Evolutionary conservation across 35 echinoderm and acorn worm species (phyloP).

Genomic region (Chiridota heheva): DNA sequence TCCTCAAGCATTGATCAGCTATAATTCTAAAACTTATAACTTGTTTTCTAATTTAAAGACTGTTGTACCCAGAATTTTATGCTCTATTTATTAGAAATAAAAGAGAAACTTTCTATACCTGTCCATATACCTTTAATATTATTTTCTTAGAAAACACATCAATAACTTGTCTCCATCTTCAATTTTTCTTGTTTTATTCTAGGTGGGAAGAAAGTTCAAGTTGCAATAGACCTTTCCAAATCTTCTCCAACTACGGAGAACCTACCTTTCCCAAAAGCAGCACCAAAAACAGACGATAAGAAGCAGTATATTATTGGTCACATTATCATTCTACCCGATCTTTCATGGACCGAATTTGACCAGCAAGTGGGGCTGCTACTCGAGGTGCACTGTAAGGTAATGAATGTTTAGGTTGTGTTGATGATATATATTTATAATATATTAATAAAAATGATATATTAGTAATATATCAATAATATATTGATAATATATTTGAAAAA

Average conservation of each 20-base stretch:
- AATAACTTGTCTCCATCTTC: background rate
- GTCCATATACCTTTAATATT: background rate
- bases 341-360: constrained; percentile 17
- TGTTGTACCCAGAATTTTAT: too few species aligned
- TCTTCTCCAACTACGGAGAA: background rate
- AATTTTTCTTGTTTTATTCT: background rate
- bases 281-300: background rate
- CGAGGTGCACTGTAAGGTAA: constrained; percentile 18
- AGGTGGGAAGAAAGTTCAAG: constrained; percentile 7
- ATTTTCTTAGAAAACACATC: background rate
- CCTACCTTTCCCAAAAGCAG: background rate
- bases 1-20: too few species aligned
- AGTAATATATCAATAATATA: too few species aligned
- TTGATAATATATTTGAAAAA: too few species aligned
- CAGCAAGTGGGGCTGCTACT: background rate
- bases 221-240: background rate
- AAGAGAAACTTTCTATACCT: background rate
- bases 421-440: too few species aligned
- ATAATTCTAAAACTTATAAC: too few species aligned
- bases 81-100: too few species aligned
- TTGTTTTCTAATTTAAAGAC: too few species aligned
- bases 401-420: too few species aligned
- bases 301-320: constrained; percentile 1
- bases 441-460: too few species aligned
- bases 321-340: background rate